A percentile compares a stretch with the other conserved stretches of the same genome.
Evolutionary conservation across 2,888 invertebrate species (phyloP).

Genomic region (Agrotis puta): DNA sequence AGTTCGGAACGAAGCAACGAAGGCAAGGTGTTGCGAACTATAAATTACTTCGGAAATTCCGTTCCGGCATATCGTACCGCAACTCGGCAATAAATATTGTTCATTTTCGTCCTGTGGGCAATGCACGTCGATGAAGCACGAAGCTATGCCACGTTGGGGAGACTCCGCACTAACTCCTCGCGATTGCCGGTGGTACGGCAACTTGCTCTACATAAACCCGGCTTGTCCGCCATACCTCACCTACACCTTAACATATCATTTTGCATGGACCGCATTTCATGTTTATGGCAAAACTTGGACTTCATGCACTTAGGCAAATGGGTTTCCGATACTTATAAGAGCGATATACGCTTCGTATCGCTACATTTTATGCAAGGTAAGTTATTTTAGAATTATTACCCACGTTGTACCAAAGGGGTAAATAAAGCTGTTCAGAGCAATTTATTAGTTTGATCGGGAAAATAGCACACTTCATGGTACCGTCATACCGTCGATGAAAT

Average conservation of each 20-base stretch:
- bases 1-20: slow-evolving; percentile 64
- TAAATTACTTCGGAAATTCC: slow-evolving; percentile 87
- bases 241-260: slow-evolving; percentile 88
- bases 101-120: slow-evolving; percentile 86
- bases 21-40: slow-evolving; percentile 84
- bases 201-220: slow-evolving; percentile 58
- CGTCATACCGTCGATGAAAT: neutral
- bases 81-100: slow-evolving; percentile 86
- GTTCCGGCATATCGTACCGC: slow-evolving; percentile 82
- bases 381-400: slow-evolving; percentile 81
- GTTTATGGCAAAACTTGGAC: slow-evolving; percentile 90
- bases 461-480: slow-evolving; percentile 15
- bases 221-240: slow-evolving; percentile 70
- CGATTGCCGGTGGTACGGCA: slow-evolving; percentile 64
- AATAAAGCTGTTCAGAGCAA: slow-evolving; percentile 62
- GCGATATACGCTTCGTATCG: slow-evolving; percentile 81
- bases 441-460: slow-evolving; percentile 43
- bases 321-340: slow-evolving; percentile 90
- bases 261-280: slow-evolving; percentile 88
- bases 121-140: slow-evolving; percentile 79
- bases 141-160: slow-evolving; percentile 69
- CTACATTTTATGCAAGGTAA: slow-evolving; percentile 82
- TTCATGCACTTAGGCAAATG: slow-evolving; percentile 90
- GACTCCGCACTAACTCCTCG: slow-evolving; percentile 62
- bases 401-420: slow-evolving; percentile 70